These are phyloP conservation scores for Rhynchomys soricoides DNA, from an alignment of 2,113 vertebrate species.

Conservation along the genomic window DNA sequence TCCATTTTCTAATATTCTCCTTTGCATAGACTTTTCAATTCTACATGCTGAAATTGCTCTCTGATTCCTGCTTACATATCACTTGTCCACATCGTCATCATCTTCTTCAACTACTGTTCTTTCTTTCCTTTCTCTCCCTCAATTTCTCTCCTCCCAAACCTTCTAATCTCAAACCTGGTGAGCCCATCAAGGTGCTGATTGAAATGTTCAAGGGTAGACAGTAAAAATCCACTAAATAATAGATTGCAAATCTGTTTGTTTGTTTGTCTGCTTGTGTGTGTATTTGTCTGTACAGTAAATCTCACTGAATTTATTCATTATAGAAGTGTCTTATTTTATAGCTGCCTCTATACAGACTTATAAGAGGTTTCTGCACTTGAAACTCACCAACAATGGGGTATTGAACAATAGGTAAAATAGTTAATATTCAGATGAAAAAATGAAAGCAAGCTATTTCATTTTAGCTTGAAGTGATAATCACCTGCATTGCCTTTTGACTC, in stretches of 20 bases:
- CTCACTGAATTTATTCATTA: background rate
- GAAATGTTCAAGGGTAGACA: background rate
- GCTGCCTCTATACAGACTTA: background rate
- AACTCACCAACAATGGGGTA: background rate
- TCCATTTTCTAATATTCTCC: background rate
- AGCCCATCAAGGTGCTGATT: background rate
- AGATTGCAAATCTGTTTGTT: fast-evolving
- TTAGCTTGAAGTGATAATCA: background rate
- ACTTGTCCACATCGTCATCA: background rate
- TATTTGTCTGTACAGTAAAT: background rate
- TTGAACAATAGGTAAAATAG: background rate
- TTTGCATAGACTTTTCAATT: background rate
- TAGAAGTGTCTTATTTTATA: background rate
- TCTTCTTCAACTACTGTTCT: background rate
- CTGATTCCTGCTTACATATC: background rate
- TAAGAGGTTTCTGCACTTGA: background rate
- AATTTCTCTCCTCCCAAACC: background rate
- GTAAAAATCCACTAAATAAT: background rate
- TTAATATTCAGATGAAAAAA: background rate
- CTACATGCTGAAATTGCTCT: background rate
- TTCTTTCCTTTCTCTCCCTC: background rate
- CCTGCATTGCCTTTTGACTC: background rate
- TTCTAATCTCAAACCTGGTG: background rate
- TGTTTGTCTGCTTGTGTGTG: background rate
- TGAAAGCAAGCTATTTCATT: background rate